phyloP scores from a whole-genome alignment of 64 coral and sea anemone genomes.

The Montipora efflorescens region DNA sequence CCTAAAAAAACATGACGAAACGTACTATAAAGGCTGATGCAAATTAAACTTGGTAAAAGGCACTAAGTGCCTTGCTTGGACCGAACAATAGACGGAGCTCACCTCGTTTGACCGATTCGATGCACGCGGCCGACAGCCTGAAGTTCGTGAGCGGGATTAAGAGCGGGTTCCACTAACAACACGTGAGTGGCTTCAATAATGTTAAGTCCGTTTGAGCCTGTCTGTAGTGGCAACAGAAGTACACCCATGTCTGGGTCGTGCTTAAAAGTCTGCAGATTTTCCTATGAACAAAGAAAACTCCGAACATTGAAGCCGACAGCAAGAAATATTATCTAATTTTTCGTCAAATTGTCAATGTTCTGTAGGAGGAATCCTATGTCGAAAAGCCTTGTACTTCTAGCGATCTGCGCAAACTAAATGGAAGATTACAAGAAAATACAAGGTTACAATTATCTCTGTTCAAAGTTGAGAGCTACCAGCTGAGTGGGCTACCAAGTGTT shows the following conservation, averaged over 20 bases:
- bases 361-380: too few relatives aligned
- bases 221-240: constrained; percentile 83
- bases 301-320: too few relatives aligned
- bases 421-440: too few relatives aligned
- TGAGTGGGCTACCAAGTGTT: too few relatives aligned
- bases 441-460: too few relatives aligned
- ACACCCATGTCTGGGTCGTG: constrained; percentile 60
- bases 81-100: background rate
- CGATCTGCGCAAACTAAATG: too few relatives aligned
- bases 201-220: constrained; percentile 94
- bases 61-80: background rate
- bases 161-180: constrained; percentile 89
- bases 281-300: constrained; percentile 1
- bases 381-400: too few relatives aligned
- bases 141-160: constrained; percentile 93
- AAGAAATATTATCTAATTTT: too few relatives aligned
- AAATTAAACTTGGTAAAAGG: too few relatives aligned
- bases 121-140: constrained; percentile 95
- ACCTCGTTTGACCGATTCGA: constrained; percentile 98
- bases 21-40: too few relatives aligned
- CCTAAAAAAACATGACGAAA: constrained; percentile 6
- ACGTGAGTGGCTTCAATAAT: constrained; percentile 97
- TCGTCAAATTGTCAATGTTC: too few relatives aligned
- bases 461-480: too few relatives aligned
- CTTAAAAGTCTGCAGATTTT: constrained; percentile 87